These are phyloP conservation scores for Ernsta delagoae DNA, from an alignment of 2,888 invertebrate genomes.

Conservation along the genomic window DNA sequence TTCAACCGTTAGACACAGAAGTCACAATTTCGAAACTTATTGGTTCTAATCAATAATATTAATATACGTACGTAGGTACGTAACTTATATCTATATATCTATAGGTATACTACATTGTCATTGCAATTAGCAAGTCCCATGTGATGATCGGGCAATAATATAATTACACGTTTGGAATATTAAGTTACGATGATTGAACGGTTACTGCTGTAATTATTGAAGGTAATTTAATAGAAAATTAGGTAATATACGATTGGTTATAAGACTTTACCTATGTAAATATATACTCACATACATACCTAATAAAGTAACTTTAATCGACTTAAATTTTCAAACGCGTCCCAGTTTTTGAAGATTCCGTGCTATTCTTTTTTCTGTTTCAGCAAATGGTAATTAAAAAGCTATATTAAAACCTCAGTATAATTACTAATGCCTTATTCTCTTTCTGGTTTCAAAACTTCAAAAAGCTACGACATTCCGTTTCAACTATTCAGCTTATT, in stretches of 20 bases:
- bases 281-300: no score
- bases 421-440: no score
- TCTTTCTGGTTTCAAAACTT: no score
- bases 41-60: neutral
- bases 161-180: neutral
- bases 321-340: no score
- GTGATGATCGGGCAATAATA: constrained; percentile 7
- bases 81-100: neutral
- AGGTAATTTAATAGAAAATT: neutral
- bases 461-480: no score
- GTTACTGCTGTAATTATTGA: neutral
- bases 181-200: constrained; percentile 5
- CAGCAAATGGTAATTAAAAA: no score
- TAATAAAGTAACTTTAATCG: no score
- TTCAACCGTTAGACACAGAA: neutral
- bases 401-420: no score
- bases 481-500: no score
- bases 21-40: neutral
- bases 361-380: no score
- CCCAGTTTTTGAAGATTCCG: no score
- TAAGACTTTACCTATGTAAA: neutral
- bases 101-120: no score
- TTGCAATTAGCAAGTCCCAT: constrained; percentile 6
- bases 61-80: neutral
- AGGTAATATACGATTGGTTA: neutral